Evolutionary conservation across 2,888 invertebrate genomes (phyloP).

Genomic region (Frankliniella intonsa): DNA sequence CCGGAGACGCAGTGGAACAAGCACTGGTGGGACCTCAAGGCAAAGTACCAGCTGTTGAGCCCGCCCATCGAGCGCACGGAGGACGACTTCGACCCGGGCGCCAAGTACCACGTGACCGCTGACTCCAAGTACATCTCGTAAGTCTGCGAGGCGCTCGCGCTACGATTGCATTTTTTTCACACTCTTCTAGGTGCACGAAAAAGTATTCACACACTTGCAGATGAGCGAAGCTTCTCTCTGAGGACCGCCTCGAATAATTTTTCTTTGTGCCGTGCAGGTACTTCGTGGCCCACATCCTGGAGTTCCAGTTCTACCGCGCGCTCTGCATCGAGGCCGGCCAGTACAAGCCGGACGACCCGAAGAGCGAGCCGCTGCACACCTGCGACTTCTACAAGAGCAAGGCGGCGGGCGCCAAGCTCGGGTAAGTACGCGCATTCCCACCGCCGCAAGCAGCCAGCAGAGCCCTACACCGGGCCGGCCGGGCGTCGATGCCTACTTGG

Average conservation of each 20-base stretch:
- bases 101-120: conserved; percentile 88
- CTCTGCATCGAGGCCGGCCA: conserved; percentile 79
- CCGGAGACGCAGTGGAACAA: conserved; percentile 76
- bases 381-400: conserved; percentile 88
- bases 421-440: conserved; percentile 56
- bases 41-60: conserved; percentile 77
- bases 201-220: not conserved
- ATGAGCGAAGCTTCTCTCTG: too few relatives aligned
- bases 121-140: conserved; percentile 87
- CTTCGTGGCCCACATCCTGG: conserved; percentile 85
- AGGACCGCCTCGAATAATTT: too few relatives aligned
- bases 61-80: conserved; percentile 81
- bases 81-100: conserved; percentile 85
- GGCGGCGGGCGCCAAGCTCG: conserved; percentile 75
- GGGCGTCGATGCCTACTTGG: too few relatives aligned
- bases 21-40: conserved; percentile 83
- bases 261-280: conserved; percentile 59
- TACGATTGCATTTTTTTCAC: too few relatives aligned
- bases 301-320: conserved; percentile 87
- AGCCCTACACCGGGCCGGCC: too few relatives aligned
- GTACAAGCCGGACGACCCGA: conserved; percentile 64
- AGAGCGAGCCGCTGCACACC: conserved; percentile 69
- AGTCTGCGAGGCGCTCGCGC: conserved; percentile 47
- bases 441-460: not conserved
- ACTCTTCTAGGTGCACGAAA: not conserved